Conservation (phyloP, 2,888 invertebrate genomes). For the Lymantria monacha region DNA sequence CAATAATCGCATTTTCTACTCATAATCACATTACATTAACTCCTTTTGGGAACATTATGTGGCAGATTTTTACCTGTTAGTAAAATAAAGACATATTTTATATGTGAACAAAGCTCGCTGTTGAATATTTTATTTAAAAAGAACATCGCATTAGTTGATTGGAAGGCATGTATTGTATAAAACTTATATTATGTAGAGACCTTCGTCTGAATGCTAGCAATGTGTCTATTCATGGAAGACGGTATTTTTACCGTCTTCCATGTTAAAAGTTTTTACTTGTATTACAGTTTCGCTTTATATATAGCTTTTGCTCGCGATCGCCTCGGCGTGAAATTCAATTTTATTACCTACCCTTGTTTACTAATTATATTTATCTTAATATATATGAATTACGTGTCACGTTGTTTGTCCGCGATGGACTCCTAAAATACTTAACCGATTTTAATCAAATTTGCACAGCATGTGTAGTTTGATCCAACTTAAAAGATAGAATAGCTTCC, state of each 20-base stretch:
- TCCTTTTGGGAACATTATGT: background rate
- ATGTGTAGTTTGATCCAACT: no score
- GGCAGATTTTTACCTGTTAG: background rate
- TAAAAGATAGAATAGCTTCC: no score
- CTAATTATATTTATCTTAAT: no score
- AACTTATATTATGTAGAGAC: background rate
- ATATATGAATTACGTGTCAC: no score
- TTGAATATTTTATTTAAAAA: background rate
- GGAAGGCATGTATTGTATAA: background rate
- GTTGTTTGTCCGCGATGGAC: no score
- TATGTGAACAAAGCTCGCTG: background rate
- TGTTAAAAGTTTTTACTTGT: background rate
- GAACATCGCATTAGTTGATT: background rate
- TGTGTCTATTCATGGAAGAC: background rate
- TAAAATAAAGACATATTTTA: background rate
- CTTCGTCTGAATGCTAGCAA: background rate
- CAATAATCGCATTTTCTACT: background rate
- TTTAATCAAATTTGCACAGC: no score
- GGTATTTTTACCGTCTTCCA: no score
- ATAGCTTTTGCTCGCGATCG: no score
- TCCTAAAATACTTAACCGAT: no score
- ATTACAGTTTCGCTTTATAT: no score
- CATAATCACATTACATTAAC: background rate
- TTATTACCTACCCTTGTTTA: no score
- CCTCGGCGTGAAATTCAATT: no score